phyloP scores from a whole-genome alignment of 2,113 vertebrate species.

The Rallus limicola region DNA sequence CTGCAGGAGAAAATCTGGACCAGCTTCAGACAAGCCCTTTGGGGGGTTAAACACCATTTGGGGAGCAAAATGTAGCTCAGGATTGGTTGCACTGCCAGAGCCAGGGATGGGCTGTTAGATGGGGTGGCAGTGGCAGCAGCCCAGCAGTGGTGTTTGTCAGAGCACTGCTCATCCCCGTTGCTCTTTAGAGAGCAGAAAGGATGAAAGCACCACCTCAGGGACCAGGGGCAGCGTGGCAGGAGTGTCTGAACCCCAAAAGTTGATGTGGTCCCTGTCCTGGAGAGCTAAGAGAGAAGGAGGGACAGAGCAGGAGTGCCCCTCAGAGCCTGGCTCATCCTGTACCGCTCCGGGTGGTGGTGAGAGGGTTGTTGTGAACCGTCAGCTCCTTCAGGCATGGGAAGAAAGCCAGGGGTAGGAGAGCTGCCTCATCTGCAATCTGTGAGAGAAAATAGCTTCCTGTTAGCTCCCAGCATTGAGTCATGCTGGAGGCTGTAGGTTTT shows the following conservation, averaged over 20 bases:
- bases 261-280: background rate
- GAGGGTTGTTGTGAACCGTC: conserved; percentile 83
- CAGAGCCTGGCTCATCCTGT: background rate
- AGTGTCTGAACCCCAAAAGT: background rate
- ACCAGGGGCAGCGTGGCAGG: background rate
- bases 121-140: background rate
- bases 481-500: background rate
- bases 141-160: background rate
- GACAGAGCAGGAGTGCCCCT: background rate
- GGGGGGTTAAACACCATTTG: background rate
- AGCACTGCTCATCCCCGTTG: background rate
- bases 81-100: too few relatives aligned
- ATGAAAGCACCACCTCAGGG: background rate
- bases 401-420: conserved; percentile 79
- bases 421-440: conserved; percentile 83
- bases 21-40: background rate
- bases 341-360: conserved; percentile 79
- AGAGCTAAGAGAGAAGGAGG: background rate
- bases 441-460: background rate
- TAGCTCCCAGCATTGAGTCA: background rate
- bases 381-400: conserved; percentile 82
- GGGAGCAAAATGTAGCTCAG: background rate
- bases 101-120: rapidly evolving
- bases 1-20: background rate
- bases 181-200: background rate